Percentiles rank a stretch among this genome's conserved stretches.
phyloP scores from a whole-genome alignment of 2,888 invertebrate species.

The Gymnoscelis rufifasciata region DNA sequence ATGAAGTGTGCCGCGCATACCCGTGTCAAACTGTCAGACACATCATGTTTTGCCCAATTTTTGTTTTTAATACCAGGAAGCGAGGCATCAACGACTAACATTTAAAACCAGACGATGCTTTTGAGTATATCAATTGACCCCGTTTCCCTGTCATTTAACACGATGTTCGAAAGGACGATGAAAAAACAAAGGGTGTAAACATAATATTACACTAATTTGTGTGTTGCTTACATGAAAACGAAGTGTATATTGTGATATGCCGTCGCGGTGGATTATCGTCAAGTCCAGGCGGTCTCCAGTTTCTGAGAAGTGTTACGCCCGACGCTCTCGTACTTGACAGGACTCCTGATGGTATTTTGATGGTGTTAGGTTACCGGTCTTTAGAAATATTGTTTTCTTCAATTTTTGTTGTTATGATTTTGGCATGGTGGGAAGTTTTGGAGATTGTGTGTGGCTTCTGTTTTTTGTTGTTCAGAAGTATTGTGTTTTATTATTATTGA shows the following conservation, averaged over 20 bases:
- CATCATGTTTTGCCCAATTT: constrained; percentile 63
- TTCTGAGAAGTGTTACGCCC: constrained; percentile 73
- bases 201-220: constrained; percentile 72
- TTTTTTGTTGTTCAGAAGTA: neutral
- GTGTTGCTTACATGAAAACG: constrained; percentile 63
- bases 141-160: constrained; percentile 49
- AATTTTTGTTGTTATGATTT: constrained; percentile 13
- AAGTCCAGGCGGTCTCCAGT: constrained; percentile 53
- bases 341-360: constrained; percentile 43
- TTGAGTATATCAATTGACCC: constrained; percentile 20
- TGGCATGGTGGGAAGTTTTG: constrained; percentile 6
- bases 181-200: constrained; percentile 62
- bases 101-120: constrained; percentile 24
- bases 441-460: constrained; percentile 7
- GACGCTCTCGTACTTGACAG: constrained; percentile 55
- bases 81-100: constrained; percentile 47
- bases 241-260: constrained; percentile 70
- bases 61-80: constrained; percentile 43
- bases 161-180: constrained; percentile 56
- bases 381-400: constrained; percentile 17
- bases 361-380: constrained; percentile 31
- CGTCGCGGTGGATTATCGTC: constrained; percentile 60
- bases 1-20: constrained; percentile 68
- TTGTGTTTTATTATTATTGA: neutral
- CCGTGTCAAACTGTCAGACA: constrained; percentile 72